Percentiles rank a stretch among this genome's conserved stretches.
Conservation (phyloP, 2,113 vertebrate species). For the Poecilia latipinna region DNA sequence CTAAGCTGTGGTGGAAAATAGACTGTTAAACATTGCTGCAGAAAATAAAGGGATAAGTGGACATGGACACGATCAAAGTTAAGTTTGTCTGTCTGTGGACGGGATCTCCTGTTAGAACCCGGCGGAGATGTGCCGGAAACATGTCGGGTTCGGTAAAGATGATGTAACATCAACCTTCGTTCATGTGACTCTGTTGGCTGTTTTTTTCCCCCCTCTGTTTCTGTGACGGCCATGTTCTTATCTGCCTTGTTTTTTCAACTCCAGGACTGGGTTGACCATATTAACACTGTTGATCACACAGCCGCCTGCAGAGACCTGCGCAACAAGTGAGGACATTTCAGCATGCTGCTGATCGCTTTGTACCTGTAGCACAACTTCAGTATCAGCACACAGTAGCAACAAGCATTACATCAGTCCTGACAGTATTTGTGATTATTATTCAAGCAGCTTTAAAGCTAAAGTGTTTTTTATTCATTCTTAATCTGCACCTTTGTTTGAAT, state of each 20-base stretch:
- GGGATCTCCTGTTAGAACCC: not conserved
- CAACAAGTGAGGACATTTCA: slow-evolving; percentile 84
- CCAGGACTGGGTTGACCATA: slow-evolving; percentile 90
- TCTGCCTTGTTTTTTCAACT: slow-evolving; percentile 35
- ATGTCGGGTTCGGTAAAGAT: not conserved
- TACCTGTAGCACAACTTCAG: not conserved
- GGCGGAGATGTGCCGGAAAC: not conserved
- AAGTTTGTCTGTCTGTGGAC: not conserved
- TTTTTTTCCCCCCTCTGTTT: not conserved
- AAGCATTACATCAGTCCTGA: too few relatives aligned
- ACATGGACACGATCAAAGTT: too few relatives aligned
- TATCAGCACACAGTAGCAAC: not conserved
- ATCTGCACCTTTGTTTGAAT: not conserved
- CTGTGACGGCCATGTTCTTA: slow-evolving; percentile 24
- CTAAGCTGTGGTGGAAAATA: not conserved
- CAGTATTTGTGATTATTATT: too few relatives aligned
- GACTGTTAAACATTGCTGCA: not conserved
- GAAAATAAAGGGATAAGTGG: not conserved
- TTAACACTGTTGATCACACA: slow-evolving; percentile 88
- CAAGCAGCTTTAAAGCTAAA: not conserved
- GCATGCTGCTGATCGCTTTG: not conserved
- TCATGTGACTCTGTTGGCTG: not conserved
- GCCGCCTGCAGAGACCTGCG: slow-evolving; percentile 88
- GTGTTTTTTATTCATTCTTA: not conserved
- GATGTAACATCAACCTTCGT: not conserved